Evolutionary conservation across 2,888 invertebrate genomes (phyloP).

Genomic region (Stratiomys singularior): DNA sequence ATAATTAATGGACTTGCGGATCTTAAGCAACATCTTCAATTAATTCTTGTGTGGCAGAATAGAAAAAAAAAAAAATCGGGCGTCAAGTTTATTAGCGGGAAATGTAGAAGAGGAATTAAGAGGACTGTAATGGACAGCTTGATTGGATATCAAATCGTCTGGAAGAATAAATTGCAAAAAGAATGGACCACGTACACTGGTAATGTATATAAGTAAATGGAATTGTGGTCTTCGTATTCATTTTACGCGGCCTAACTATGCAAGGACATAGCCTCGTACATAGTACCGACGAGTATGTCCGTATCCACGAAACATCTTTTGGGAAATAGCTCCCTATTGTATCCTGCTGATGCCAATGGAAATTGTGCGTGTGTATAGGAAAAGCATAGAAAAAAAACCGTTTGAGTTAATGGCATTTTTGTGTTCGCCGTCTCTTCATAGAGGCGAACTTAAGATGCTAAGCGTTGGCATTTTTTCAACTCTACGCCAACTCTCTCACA

Average conservation of each 20-base stretch:
- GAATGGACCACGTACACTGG: slow-evolving; percentile 45
- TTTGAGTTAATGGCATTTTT: slow-evolving; percentile 50
- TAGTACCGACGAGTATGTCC: not conserved
- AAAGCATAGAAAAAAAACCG: slow-evolving; percentile 41
- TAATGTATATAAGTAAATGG: not conserved
- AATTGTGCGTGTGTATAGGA: slow-evolving; percentile 16
- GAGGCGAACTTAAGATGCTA: slow-evolving; percentile 26
- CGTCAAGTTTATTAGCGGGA: slow-evolving; percentile 29
- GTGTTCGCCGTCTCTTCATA: slow-evolving; percentile 35
- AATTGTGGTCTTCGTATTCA: slow-evolving; percentile 28
- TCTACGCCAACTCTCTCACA: slow-evolving; percentile 4
- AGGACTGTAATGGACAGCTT: slow-evolving; percentile 56
- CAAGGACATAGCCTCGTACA: not conserved
- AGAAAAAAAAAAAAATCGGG: not conserved
- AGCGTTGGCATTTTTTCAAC: slow-evolving; percentile 22
- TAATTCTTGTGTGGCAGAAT: slow-evolving; percentile 20
- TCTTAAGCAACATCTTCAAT: slow-evolving; percentile 41
- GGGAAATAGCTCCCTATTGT: slow-evolving; percentile 20
- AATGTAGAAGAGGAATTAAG: slow-evolving; percentile 52
- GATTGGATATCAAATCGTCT: slow-evolving; percentile 56
- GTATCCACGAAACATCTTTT: not conserved
- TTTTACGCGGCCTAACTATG: slow-evolving; percentile 23
- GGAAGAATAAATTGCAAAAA: slow-evolving; percentile 56
- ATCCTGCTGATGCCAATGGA: slow-evolving; percentile 14
- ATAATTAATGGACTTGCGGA: slow-evolving; percentile 42